phyloP scores from a whole-genome alignment of 2,797 vertebrate species.

The Antrozous pallidus region DNA sequence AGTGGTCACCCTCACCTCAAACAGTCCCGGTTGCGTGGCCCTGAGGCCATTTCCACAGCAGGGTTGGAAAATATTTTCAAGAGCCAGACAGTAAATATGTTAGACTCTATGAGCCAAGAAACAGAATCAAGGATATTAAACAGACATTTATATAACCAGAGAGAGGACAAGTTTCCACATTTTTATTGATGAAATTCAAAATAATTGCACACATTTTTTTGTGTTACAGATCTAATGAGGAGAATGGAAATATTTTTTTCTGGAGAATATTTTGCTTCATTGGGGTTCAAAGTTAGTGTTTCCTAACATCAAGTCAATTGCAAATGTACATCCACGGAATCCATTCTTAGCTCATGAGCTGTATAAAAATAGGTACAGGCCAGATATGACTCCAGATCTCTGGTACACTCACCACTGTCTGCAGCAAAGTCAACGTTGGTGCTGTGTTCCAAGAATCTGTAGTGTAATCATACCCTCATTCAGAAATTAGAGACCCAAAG shows the following conservation, averaged over 20 bases:
- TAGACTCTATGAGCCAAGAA: not conserved
- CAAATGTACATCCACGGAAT: not conserved
- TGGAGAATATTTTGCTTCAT: not conserved
- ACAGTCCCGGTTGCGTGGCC: not conserved
- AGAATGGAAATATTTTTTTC: not conserved
- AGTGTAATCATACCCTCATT: not conserved
- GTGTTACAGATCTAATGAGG: not conserved
- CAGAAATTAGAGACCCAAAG: not conserved
- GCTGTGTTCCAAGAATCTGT: not conserved
- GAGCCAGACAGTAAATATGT: not conserved
- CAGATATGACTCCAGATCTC: not conserved
- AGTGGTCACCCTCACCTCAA: not conserved
- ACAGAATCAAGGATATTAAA: slow-evolving; percentile 1
- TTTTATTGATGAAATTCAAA: slow-evolving; percentile 17
- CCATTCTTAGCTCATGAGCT: not conserved
- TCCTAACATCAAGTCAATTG: not conserved
- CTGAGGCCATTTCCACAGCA: not conserved
- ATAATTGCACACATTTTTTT: not conserved
- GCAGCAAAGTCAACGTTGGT: not conserved
- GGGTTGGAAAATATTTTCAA: not conserved
- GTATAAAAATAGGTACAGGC: not conserved
- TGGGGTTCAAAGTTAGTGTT: not conserved
- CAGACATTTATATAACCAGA: not conserved
- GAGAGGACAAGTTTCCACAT: not conserved
- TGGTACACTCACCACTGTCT: not conserved